Conservation (phyloP, 2,113 vertebrate species). For the Merops nubicus region DNA sequence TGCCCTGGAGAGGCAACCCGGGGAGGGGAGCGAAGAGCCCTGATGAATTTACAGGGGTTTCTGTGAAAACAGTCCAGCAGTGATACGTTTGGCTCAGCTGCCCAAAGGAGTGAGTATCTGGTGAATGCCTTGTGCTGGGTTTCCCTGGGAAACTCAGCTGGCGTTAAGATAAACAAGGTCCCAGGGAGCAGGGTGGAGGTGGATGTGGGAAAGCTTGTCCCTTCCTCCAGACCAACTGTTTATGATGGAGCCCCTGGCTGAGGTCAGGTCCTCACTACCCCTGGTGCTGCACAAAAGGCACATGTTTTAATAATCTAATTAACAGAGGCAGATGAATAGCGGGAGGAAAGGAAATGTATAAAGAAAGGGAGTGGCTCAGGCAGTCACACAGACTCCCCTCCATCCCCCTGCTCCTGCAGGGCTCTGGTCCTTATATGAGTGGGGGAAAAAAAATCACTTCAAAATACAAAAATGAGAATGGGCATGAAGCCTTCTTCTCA, state of each 20-base stretch:
- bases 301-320: conserved; percentile 33
- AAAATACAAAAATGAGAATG: background rate
- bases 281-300: background rate
- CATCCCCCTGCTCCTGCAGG: background rate
- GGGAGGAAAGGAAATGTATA: conserved; percentile 12
- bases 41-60: background rate
- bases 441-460: background rate
- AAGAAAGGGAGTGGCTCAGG: conserved; percentile 30
- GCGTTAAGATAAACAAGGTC: background rate
- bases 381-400: background rate
- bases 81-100: background rate
- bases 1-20: background rate
- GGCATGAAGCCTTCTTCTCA: background rate
- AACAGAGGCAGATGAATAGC: background rate
- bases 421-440: background rate
- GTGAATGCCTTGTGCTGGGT: background rate
- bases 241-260: background rate
- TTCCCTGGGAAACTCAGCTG: conserved; percentile 48
- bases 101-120: background rate
- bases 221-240: background rate
- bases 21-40: background rate
- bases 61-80: fast-evolving
- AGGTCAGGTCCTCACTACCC: background rate
- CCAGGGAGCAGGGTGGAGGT: background rate
- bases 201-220: background rate